These are phyloP conservation scores for Gracilinanus agilis DNA, from an alignment of 2,113 vertebrate genomes.

Conservation along the genomic window DNA sequence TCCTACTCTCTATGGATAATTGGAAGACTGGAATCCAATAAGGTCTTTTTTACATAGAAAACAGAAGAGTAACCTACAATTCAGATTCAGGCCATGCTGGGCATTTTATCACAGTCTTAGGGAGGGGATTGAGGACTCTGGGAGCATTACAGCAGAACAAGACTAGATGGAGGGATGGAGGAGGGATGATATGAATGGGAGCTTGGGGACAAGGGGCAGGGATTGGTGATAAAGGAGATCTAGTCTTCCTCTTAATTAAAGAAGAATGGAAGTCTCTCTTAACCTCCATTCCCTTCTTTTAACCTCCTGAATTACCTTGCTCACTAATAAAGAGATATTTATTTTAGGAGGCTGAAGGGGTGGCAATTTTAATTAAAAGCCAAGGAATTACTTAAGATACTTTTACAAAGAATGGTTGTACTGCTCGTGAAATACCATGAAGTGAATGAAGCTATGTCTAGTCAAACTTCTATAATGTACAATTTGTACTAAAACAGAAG, in stretches of 20 bases:
- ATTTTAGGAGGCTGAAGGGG: neutral
- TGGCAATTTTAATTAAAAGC: conserved; percentile 13
- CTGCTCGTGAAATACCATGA: neutral
- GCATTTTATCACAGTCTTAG: neutral
- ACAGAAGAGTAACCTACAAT: neutral
- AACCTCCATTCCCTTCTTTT: neutral
- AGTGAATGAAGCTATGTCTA: neutral
- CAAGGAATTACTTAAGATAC: neutral
- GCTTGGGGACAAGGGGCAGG: neutral
- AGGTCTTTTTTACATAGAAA: neutral
- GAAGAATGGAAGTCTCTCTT: neutral
- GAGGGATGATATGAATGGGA: neutral
- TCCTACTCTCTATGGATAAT: neutral
- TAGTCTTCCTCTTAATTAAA: neutral
- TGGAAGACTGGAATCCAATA: neutral
- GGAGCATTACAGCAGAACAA: neutral
- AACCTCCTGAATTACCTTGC: neutral
- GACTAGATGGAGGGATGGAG: neutral
- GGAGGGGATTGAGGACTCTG: neutral
- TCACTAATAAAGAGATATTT: neutral
- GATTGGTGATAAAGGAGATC: neutral
- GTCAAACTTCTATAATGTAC: neutral
- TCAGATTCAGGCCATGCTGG: neutral
- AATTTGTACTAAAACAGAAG: conserved; percentile 19
- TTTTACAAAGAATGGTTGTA: neutral